These are phyloP conservation scores for Lagodon rhomboides DNA, from an alignment of 2,797 vertebrate genomes.

Conservation along the genomic window DNA sequence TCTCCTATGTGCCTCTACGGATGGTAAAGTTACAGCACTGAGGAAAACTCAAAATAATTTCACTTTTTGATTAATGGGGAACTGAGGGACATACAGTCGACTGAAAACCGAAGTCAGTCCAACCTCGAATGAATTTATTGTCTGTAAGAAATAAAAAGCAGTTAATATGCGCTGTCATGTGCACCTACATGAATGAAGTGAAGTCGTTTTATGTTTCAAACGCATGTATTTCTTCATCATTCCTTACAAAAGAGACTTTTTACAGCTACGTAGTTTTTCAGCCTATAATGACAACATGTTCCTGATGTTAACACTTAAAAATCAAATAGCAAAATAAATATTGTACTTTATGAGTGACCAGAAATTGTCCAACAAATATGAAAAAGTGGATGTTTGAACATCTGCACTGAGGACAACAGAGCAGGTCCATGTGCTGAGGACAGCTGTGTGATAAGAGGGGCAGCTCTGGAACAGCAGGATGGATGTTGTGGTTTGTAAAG, in stretches of 20 bases:
- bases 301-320: background rate
- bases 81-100: conserved; percentile 33
- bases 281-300: too few relatives aligned
- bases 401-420: background rate
- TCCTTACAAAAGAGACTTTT: background rate
- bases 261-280: background rate
- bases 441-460: background rate
- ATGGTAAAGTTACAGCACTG: conserved; percentile 16
- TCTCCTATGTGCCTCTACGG: conserved; percentile 4
- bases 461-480: background rate
- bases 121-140: conserved; percentile 1
- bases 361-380: too few relatives aligned
- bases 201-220: background rate
- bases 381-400: background rate
- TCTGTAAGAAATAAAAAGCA: background rate
- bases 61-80: conserved; percentile 49
- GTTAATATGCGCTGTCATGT: background rate
- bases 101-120: background rate
- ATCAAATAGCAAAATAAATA: background rate
- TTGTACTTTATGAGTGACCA: background rate
- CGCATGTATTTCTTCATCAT: background rate
- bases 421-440: background rate
- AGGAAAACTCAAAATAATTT: conserved; percentile 11
- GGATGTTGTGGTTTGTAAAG: background rate
- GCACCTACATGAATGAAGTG: background rate